Evolutionary conservation across 2,888 invertebrate genomes (phyloP).

Genomic region (Megastigmus dorsalis): DNA sequence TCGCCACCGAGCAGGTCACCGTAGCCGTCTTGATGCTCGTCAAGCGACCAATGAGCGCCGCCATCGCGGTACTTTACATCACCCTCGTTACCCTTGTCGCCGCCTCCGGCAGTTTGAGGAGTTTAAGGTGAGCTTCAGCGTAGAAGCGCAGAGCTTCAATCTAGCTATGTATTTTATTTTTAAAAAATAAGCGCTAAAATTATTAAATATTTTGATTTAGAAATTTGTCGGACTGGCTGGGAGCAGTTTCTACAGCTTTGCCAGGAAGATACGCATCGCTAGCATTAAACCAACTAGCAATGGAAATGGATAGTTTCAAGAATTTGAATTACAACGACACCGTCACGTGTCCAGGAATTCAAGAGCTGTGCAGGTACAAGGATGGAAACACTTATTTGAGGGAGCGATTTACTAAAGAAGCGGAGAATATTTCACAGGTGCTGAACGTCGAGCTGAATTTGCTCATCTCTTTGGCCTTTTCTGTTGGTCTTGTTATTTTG

Average conservation of each 20-base stretch:
- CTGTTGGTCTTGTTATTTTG: slow-evolving; percentile 86
- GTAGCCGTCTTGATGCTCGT: slow-evolving; percentile 88
- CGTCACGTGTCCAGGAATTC: slow-evolving; percentile 72
- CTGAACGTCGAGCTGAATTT: slow-evolving; percentile 86
- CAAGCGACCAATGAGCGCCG: slow-evolving; percentile 85
- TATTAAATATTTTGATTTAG: slow-evolving; percentile 51
- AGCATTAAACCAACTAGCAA: slow-evolving; percentile 69
- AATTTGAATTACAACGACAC: slow-evolving; percentile 76
- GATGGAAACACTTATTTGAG: slow-evolving; percentile 84
- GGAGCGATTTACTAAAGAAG: slow-evolving; percentile 81
- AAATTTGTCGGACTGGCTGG: slow-evolving; percentile 69
- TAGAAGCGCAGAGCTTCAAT: too few relatives aligned
- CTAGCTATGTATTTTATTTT: too few relatives aligned
- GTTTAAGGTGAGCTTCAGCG: slow-evolving; percentile 52
- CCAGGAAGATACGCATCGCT: slow-evolving; percentile 71
- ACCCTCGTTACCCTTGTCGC: slow-evolving; percentile 79
- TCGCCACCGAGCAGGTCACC: slow-evolving; percentile 90
- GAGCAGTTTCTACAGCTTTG: slow-evolving; percentile 66
- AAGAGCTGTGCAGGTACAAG: slow-evolving; percentile 79
- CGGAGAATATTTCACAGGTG: slow-evolving; percentile 78
- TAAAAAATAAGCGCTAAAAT: too few relatives aligned
- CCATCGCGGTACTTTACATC: slow-evolving; percentile 86
- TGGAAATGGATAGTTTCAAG: slow-evolving; percentile 63
- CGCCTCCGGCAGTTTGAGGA: slow-evolving; percentile 69
- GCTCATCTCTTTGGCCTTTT: slow-evolving; percentile 88